Base-by-base conservation (phyloP, 1,140 invertebrate species). In the Aradophagus sp. region DNA sequence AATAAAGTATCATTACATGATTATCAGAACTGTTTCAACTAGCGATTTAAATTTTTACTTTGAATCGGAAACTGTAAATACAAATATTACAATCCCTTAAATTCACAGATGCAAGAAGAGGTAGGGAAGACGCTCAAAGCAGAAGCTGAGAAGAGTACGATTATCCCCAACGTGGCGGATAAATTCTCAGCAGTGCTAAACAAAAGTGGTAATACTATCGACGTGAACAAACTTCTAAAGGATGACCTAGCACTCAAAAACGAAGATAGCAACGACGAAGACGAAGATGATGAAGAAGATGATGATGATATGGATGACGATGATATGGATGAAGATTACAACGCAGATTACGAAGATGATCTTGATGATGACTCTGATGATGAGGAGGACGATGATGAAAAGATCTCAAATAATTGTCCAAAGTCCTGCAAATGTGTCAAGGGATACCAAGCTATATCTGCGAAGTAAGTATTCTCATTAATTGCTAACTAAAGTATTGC, bases 381-480 rank as follows among this genome's bases (percentile, higher is more conserved):
- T 12, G 45, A 74, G 2, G 71, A 79, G 0, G 76, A 82, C 19
- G 78, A 83, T 0, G 82, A 82, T 19, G 75, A 80, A 39, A 50
- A 78, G 2, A 73, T 76, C 56, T n/a, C n/a, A n/a, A 74, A 74
- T 0, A 58, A 77, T 2, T 84, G 80, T 58, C 80, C 79, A 8
- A 66, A 81, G 70, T 78, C 77, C 34, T 83, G 80, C 32, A 77
- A 72, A 44, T 87, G 84, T 36, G 66, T 74, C 2, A 84, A 81
- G 1, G 80, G 85, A 44, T 86, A 85, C 23, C 82, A 85, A 32
- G 75, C 85, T 12, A 84, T 82, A 7, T 87, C 86, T 53, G 79
- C 87, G 11, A 81, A 79, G 74, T 87, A 86, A 11, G 20, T 4
- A 23, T 23, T n/a, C n/a, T n/a, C n/a, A n/a, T n/a, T n/a, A n/a